phyloP scores from a whole-genome alignment of 2,113 vertebrate genomes.

The Perca schrenkii region DNA sequence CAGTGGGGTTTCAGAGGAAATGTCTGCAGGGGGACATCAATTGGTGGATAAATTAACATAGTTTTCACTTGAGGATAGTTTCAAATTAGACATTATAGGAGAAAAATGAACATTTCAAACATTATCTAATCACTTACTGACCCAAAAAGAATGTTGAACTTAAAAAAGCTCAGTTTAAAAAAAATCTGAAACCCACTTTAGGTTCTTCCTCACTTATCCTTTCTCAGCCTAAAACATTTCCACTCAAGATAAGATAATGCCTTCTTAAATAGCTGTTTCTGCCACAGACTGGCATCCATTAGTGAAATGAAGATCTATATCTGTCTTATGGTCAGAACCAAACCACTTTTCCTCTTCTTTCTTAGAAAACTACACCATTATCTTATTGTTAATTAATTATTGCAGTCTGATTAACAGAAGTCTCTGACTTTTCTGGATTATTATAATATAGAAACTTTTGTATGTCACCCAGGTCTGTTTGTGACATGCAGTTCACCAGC shows the following conservation, averaged over 20 bases:
- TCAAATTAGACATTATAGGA: not conserved
- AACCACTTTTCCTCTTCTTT: not conserved
- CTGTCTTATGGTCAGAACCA: not conserved
- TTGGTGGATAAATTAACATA: not conserved
- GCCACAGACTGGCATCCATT: slow-evolving; percentile 4
- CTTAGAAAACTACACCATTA: not conserved
- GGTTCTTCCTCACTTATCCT: not conserved
- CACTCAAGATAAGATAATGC: slow-evolving; percentile 17
- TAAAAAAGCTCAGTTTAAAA: not conserved
- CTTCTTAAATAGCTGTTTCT: not conserved
- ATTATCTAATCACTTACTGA: not conserved
- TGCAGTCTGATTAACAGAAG: not conserved
- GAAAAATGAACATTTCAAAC: not conserved
- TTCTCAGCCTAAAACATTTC: not conserved
- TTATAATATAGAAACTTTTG: not conserved
- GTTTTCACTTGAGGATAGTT: not conserved
- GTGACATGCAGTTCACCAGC: not conserved
- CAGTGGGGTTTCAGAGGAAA: slow-evolving; percentile 61
- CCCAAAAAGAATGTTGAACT: not conserved
- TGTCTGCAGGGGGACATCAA: slow-evolving; percentile 57
- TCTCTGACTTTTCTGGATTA: not conserved
- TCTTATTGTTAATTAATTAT: not conserved
- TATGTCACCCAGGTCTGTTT: not conserved
- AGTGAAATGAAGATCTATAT: slow-evolving; percentile 16
- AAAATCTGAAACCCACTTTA: not conserved